These are phyloP conservation scores for Cydia pomonella DNA, from an alignment of 1,140 invertebrate species.

Conservation along the genomic window DNA sequence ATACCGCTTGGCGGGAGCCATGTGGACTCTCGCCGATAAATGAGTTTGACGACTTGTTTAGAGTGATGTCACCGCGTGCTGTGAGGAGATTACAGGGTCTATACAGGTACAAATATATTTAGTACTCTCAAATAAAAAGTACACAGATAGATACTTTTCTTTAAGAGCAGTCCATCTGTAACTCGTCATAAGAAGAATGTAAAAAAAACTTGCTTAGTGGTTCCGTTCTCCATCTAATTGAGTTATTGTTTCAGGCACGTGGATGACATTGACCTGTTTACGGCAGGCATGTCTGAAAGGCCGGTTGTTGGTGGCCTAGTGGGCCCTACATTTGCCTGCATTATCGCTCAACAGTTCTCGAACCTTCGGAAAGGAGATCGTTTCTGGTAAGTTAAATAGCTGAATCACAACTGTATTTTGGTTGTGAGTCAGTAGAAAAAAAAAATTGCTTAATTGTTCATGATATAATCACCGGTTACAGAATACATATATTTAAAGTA, in stretches of 20 bases:
- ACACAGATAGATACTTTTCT: too few relatives aligned
- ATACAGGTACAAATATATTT: slow-evolving; percentile 77
- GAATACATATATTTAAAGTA: neutral
- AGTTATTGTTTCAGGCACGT: slow-evolving; percentile 79
- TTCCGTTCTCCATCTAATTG: neutral
- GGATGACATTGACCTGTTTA: slow-evolving; percentile 95
- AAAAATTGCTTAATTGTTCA: neutral
- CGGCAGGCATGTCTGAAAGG: slow-evolving; percentile 92
- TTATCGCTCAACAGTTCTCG: slow-evolving; percentile 96
- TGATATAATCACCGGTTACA: too few relatives aligned
- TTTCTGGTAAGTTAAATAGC: slow-evolving; percentile 87
- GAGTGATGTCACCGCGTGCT: slow-evolving; percentile 85
- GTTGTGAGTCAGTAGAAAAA: neutral
- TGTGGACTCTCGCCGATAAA: slow-evolving; percentile 88
- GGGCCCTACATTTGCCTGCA: slow-evolving; percentile 97
- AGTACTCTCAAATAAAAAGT: too few relatives aligned
- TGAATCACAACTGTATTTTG: neutral
- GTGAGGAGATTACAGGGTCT: slow-evolving; percentile 84
- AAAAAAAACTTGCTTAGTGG: neutral
- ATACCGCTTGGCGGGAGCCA: slow-evolving; percentile 89
- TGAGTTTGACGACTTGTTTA: slow-evolving; percentile 88
- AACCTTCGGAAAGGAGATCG: slow-evolving; percentile 93
- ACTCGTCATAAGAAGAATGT: neutral
- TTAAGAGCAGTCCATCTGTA: too few relatives aligned
- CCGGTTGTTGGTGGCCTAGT: slow-evolving; percentile 91